Percentiles rank a stretch among this genome's conserved stretches.
These are phyloP conservation scores for Eonycteris spelaea DNA, from an alignment of 2,113 vertebrate species.

Conservation along the genomic window DNA sequence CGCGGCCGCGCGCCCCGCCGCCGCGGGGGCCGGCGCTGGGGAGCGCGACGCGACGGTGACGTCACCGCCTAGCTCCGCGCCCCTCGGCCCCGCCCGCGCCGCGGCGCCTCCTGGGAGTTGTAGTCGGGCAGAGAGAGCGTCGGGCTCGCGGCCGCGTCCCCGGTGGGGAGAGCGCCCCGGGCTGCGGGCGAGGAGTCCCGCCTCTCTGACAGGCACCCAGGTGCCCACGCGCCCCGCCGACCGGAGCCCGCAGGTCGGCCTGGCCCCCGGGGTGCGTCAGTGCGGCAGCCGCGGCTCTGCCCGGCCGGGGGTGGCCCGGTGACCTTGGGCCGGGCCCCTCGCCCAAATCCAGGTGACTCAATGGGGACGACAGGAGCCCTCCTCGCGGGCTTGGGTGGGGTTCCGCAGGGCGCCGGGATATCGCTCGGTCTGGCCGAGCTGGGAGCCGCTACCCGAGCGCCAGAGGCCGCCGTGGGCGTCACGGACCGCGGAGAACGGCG, in stretches of 20 bases:
- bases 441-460: background rate
- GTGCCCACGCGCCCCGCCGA: background rate
- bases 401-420: background rate
- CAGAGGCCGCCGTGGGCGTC: background rate
- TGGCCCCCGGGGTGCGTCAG: background rate
- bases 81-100: background rate
- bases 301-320: background rate
- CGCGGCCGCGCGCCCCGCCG: background rate
- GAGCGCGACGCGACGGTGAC: background rate
- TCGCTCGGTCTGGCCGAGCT: background rate
- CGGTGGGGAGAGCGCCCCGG: slow-evolving; percentile 49
- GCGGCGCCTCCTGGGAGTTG: slow-evolving; percentile 53
- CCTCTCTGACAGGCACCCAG: background rate
- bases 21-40: background rate
- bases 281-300: background rate
- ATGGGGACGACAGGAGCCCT: background rate
- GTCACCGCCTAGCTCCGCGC: background rate
- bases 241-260: background rate
- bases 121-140: background rate
- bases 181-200: background rate
- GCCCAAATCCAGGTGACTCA: background rate
- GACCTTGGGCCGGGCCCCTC: slow-evolving; percentile 42
- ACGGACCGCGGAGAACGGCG: background rate
- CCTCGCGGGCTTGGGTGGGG: background rate
- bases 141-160: background rate